Evolutionary conservation across 2,888 invertebrate species (phyloP).

Genomic region (Notodonta ziczac): DNA sequence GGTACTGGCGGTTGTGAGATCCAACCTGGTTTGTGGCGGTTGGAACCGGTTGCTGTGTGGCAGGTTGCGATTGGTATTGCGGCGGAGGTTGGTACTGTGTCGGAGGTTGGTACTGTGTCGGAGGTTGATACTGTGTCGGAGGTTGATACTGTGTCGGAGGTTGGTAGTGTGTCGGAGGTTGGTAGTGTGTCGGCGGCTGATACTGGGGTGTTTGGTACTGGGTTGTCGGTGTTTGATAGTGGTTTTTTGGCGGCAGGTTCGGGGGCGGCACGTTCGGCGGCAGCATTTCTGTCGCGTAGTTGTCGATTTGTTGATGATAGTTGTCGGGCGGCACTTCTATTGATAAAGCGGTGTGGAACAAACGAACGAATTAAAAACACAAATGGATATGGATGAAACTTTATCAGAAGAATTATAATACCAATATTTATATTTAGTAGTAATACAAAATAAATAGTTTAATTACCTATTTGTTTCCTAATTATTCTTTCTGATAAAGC

Average conservation of each 20-base stretch:
- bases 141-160: slow-evolving; percentile 27
- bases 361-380: slow-evolving; percentile 54
- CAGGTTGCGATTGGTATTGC: slow-evolving; percentile 27
- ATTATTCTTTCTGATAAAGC: slow-evolving; percentile 10
- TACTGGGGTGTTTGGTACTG: slow-evolving; percentile 36
- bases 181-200: slow-evolving; percentile 38
- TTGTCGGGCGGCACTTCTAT: slow-evolving; percentile 73
- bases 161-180: slow-evolving; percentile 34
- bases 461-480: slow-evolving; percentile 1
- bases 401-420: slow-evolving; percentile 28
- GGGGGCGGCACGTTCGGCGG: slow-evolving; percentile 59
- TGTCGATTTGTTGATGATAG: slow-evolving; percentile 80
- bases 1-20: slow-evolving; percentile 47
- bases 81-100: slow-evolving; percentile 35
- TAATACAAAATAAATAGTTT: too few species aligned
- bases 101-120: slow-evolving; percentile 36
- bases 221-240: slow-evolving; percentile 66
- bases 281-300: slow-evolving; percentile 78
- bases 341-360: slow-evolving; percentile 31
- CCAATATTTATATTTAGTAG: too few species aligned
- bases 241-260: slow-evolving; percentile 69
- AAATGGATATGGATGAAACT: slow-evolving; percentile 26
- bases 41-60: background rate
- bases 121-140: slow-evolving; percentile 26
- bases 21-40: slow-evolving; percentile 19